Evolutionary conservation across 2,113 vertebrate species (phyloP).

Genomic region (Centropristis striata): DNA sequence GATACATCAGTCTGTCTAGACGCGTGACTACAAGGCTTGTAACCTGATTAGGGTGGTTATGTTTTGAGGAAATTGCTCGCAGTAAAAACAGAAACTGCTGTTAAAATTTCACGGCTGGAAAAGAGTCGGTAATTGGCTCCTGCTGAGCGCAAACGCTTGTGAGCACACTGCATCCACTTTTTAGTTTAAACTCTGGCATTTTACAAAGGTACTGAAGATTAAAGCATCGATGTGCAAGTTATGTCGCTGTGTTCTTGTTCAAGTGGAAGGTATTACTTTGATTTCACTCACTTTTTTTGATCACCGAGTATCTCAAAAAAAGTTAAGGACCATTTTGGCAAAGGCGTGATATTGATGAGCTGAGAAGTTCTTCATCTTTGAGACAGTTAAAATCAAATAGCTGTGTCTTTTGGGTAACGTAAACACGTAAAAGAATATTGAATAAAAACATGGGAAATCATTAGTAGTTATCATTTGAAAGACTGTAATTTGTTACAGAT

Average conservation of each 20-base stretch:
- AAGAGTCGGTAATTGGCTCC: conserved; percentile 29
- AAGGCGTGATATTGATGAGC: neutral
- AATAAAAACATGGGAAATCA: neutral
- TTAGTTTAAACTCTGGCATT: neutral
- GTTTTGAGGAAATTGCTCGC: conserved; percentile 46
- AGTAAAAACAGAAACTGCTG: conserved; percentile 20
- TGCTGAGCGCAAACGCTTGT: neutral
- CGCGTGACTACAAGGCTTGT: conserved; percentile 23
- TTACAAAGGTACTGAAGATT: conserved; percentile 1
- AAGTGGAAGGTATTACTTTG: neutral
- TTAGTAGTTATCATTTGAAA: neutral
- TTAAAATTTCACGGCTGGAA: conserved; percentile 23
- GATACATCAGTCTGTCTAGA: conserved; percentile 27
- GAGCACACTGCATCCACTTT: neutral
- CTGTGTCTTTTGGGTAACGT: neutral
- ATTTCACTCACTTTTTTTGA: neutral
- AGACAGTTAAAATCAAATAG: neutral
- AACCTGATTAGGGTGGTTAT: conserved; percentile 47
- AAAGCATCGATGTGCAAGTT: neutral
- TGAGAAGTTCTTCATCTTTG: neutral
- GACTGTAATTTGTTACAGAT: neutral
- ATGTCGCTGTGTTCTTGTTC: neutral
- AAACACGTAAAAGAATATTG: neutral
- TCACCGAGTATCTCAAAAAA: neutral
- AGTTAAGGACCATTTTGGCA: neutral